Conservation (phyloP, 2,797 vertebrate genomes). For the Chromis chromis region DNA sequence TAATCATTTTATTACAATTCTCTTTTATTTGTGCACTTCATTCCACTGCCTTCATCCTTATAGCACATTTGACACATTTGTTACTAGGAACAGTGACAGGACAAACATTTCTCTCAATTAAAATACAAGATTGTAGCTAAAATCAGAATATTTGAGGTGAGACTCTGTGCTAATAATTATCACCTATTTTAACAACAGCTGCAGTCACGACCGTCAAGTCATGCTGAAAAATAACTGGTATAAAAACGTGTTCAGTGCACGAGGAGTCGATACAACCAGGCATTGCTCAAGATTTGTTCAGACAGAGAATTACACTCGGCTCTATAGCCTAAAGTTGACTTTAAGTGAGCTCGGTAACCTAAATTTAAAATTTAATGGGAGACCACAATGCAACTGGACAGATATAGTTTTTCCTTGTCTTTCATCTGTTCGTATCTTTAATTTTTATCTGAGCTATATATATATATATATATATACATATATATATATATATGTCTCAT, state of each 20-base stretch:
- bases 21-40: neutral
- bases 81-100: neutral
- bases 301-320: neutral
- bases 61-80: neutral
- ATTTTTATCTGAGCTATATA: neutral
- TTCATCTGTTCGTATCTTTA: neutral
- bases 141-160: neutral
- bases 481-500: neutral
- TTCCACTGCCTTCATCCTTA: neutral
- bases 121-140: neutral
- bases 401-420: neutral
- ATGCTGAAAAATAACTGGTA: neutral
- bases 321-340: neutral
- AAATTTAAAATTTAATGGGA: conserved; percentile 5
- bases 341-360: neutral
- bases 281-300: neutral
- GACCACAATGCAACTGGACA: neutral
- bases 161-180: neutral
- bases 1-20: conserved; percentile 15
- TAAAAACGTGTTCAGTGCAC: neutral
- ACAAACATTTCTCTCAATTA: neutral
- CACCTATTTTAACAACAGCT: neutral
- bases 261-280: neutral
- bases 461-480: too few relatives aligned
- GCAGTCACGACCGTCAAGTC: neutral